phyloP scores from a whole-genome alignment of 2,113 vertebrate species.

The Uria aalge region DNA sequence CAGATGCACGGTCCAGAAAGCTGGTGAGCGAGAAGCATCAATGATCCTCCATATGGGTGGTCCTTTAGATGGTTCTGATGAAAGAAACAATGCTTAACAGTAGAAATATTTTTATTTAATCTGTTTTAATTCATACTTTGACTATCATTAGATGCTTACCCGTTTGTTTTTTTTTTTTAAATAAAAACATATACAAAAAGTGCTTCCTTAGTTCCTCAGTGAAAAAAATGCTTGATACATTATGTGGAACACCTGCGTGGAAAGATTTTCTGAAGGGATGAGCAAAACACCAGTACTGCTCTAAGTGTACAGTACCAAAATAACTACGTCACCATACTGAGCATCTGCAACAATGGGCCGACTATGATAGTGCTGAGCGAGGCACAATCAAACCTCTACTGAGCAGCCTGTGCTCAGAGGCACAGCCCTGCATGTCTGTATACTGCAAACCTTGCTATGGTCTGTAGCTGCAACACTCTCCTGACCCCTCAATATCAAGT shows the following conservation, averaged over 20 bases:
- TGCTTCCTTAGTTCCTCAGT: neutral
- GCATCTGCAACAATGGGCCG: neutral
- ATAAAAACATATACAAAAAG: neutral
- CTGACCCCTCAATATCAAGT: neutral
- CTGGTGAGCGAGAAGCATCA: neutral
- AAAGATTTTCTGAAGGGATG: neutral
- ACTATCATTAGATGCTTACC: neutral
- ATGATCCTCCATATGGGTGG: slow-evolving; percentile 83
- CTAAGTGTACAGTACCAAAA: neutral
- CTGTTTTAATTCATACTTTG: neutral
- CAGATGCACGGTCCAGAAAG: slow-evolving; percentile 67
- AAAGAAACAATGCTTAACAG: neutral
- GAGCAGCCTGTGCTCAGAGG: neutral
- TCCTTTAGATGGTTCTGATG: slow-evolving; percentile 78
- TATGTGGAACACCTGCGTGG: neutral
- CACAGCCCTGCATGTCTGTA: neutral
- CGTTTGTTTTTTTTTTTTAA: neutral
- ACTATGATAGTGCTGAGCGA: neutral
- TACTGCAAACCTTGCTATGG: neutral
- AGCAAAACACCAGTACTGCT: neutral
- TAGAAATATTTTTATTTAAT: neutral
- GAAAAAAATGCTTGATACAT: neutral
- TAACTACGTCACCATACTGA: neutral
- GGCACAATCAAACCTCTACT: neutral
- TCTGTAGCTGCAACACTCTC: neutral